phyloP scores from a whole-genome alignment of 2,888 invertebrate species.

The Amiota mariae region DNA sequence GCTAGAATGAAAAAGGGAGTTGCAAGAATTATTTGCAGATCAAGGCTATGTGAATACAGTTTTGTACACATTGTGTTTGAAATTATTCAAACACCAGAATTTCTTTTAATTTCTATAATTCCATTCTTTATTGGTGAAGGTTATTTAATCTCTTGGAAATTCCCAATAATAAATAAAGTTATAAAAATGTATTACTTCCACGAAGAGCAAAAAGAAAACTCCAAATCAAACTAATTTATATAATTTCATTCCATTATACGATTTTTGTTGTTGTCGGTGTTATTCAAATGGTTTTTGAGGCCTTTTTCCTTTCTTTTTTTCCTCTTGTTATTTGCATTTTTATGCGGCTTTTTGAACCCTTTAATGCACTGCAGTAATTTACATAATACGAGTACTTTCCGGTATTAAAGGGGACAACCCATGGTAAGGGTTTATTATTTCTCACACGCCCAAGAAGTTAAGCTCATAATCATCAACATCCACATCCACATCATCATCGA shows the following conservation, averaged over 20 bases:
- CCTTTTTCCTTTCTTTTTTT: not conserved
- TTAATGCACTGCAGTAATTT: slow-evolving; percentile 15
- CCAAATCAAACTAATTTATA: slow-evolving; percentile 2
- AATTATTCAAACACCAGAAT: no score
- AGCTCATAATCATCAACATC: not conserved
- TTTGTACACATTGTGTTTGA: no score
- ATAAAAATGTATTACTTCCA: slow-evolving; percentile 9
- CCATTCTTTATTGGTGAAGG: no score
- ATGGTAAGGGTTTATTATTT: slow-evolving; percentile 10
- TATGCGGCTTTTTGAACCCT: not conserved
- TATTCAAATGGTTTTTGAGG: not conserved
- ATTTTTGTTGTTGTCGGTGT: not conserved
- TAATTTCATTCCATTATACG: slow-evolving; percentile 1
- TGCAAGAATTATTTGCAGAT: no score
- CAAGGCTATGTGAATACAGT: no score
- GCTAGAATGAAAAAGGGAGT: no score
- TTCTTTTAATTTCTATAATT: no score
- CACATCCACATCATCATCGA: no score
- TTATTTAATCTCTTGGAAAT: no score
- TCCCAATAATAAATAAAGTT: not conserved
- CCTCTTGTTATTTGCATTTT: not conserved
- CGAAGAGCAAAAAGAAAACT: not conserved
- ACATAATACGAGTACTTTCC: slow-evolving; percentile 11
- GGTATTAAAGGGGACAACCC: no score
- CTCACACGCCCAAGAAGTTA: slow-evolving; percentile 13